Base-by-base conservation (phyloP, 1,140 invertebrate genomes). In the Mamestra configurata region DNA sequence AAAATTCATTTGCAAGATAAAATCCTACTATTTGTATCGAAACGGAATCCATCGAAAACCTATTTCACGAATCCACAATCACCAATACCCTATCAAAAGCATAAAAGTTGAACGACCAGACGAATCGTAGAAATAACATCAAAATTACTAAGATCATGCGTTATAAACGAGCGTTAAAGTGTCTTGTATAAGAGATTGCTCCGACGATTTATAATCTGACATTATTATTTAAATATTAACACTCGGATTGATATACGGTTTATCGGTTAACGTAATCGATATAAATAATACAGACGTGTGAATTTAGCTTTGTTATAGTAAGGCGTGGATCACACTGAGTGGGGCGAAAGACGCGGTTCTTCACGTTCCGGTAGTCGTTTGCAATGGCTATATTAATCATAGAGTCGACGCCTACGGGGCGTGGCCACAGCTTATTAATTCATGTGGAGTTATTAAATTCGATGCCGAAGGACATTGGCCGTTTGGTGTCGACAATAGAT, bases 361-460 rank as follows among this genome's bases (percentile, higher is more conserved):
- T 76, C 70, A 79, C 79, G 82, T 79, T 81, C 83, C 86, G 83
- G 88, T 90, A 90, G 89, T 92, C 85, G 85, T 73, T 37, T 82
- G 81, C 80, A 83, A 79, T 70, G 61, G 79, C 51, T 84, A 82
- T 90, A 93, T 93, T 93, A 93, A 93, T 94, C 90, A 92, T 83
- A 76, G 24, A 59, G 91, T 89, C 85, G 88, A 92, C 92, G 92
- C 93, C 93, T 93, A 92, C 81, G 71, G 85, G 93, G 93, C 92
- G 93, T 78, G 84, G 92, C 88, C 75, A 88, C 43, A 73, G 70
- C 88, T 93, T 94, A 94, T 93, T 94, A 93, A 94, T 93, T 92
- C 92, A 78, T 86, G 82, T 84, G 82, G 87, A 91, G 89, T 92
- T 92, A 92, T 85, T 91, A 90, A 92, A 93, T 88, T 88, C 83